Evolutionary conservation across 2,797 vertebrate species (phyloP).

Genomic region (Gymnoscopelus microlampas): DNA sequence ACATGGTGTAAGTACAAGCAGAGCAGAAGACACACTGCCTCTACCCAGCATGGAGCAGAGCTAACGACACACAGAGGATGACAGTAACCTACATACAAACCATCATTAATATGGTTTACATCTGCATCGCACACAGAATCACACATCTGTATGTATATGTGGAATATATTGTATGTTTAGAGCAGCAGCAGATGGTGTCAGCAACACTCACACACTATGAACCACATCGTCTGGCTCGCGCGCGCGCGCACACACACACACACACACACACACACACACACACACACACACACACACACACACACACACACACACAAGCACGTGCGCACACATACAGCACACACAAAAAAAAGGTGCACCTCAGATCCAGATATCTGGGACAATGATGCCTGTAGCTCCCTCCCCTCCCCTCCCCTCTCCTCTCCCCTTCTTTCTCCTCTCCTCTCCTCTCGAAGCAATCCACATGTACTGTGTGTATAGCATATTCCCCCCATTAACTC

Average conservation of each 20-base stretch:
- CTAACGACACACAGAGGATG: background rate
- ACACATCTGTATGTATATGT: too few species aligned
- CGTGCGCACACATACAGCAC: constrained; percentile 14
- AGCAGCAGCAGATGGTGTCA: background rate
- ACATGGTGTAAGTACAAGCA: too few species aligned
- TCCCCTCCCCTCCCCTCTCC: background rate
- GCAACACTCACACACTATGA: background rate
- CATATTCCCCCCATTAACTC: too few species aligned
- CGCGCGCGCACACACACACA: background rate
- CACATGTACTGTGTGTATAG: background rate
- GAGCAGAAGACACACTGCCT: too few species aligned
- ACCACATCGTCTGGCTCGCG: background rate
- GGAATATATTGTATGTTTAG: background rate
- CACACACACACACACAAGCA: background rate
- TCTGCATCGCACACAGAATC: background rate
- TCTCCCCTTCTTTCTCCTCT: background rate
- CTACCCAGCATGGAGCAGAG: too few species aligned
- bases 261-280: constrained; percentile 16
- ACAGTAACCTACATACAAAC: constrained; percentile 5
- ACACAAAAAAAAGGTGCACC: constrained; percentile 7
- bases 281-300: constrained; percentile 17
- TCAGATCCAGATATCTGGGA: constrained; percentile 62
- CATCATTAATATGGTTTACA: background rate
- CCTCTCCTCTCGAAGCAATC: background rate
- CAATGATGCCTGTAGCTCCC: constrained; percentile 45